A percentile compares a stretch with the other conserved stretches of the same genome.
Conservation (phyloP, 2,888 invertebrate species). For the Onthophagus sagittarius region DNA sequence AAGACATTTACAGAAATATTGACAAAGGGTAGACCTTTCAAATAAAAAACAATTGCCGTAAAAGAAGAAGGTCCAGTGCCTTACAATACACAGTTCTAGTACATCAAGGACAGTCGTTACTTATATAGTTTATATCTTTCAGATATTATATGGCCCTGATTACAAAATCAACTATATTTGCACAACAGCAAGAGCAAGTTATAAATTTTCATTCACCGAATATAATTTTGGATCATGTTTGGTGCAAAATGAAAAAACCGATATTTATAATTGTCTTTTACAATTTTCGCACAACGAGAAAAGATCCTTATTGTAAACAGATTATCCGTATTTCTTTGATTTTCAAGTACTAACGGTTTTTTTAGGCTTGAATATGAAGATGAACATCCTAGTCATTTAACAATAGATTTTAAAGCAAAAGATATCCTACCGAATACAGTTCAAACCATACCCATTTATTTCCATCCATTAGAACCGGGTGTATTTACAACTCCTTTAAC, state of each 20-base stretch:
- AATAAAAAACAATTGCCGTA: too few species aligned
- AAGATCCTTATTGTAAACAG: constrained; percentile 39
- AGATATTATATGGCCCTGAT: constrained; percentile 66
- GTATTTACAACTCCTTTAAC: constrained; percentile 52
- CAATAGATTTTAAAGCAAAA: constrained; percentile 49
- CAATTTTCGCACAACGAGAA: constrained; percentile 44
- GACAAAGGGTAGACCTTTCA: too few species aligned
- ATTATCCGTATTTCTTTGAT: neutral
- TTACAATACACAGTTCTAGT: too few species aligned
- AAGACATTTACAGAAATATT: too few species aligned
- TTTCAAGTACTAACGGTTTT: neutral
- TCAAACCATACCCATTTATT: constrained; percentile 53
- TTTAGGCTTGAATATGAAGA: constrained; percentile 54
- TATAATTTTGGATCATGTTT: constrained; percentile 66
- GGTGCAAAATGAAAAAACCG: constrained; percentile 51
- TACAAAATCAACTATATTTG: constrained; percentile 59
- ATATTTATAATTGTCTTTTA: constrained; percentile 49
- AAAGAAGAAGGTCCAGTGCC: too few species aligned
- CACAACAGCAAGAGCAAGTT: constrained; percentile 54
- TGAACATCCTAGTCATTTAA: constrained; percentile 52
- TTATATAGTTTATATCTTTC: too few species aligned
- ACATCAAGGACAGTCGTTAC: too few species aligned
- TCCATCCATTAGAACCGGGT: constrained; percentile 54
- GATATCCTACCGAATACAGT: constrained; percentile 48
- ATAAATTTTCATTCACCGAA: constrained; percentile 60